Percentiles rank a stretch among this genome's conserved stretches.
These are phyloP conservation scores for Etheostoma nigrum DNA, from an alignment of 2,797 vertebrate species.

Conservation along the genomic window DNA sequence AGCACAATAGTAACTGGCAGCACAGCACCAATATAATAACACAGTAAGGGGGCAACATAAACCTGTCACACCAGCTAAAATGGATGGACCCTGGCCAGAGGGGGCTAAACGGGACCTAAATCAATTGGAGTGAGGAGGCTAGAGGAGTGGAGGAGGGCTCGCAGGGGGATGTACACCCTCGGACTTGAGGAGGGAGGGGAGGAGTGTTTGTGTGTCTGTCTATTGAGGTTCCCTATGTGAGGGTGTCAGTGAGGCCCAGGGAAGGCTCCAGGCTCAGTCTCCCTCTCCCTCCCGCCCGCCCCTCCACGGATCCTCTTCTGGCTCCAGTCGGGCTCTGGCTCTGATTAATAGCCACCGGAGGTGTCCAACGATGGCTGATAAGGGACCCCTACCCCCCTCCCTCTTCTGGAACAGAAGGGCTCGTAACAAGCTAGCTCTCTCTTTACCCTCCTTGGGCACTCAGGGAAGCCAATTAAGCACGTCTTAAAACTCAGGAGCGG, in stretches of 20 bases:
- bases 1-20: slow-evolving; percentile 89
- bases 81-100: slow-evolving; percentile 75
- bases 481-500: slow-evolving; percentile 78
- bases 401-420: slow-evolving; percentile 61
- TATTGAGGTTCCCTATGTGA: slow-evolving; percentile 60
- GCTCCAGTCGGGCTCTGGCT: slow-evolving; percentile 90
- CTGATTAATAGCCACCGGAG: slow-evolving; percentile 95
- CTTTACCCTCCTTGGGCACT: slow-evolving; percentile 68
- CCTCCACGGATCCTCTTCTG: slow-evolving; percentile 81
- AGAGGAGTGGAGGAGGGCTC: slow-evolving; percentile 62
- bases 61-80: slow-evolving; percentile 87
- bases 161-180: slow-evolving; percentile 69
- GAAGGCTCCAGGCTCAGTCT: slow-evolving; percentile 66
- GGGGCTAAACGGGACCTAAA: slow-evolving; percentile 83
- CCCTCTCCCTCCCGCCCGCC: slow-evolving; percentile 34
- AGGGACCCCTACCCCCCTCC: slow-evolving; percentile 74
- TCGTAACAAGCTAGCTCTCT: slow-evolving; percentile 74
- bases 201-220: slow-evolving; percentile 75
- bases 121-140: slow-evolving; percentile 89
- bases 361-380: slow-evolving; percentile 92
- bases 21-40: slow-evolving; percentile 89
- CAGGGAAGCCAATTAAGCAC: slow-evolving; percentile 79
- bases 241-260: slow-evolving; percentile 67
- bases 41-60: slow-evolving; percentile 89
- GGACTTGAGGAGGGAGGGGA: slow-evolving; percentile 79